Evolutionary conservation across 2,797 vertebrate species (phyloP), one percentile per base, ranked within the genome.

Genomic region (Notoglanidium macrostoma): DNA sequence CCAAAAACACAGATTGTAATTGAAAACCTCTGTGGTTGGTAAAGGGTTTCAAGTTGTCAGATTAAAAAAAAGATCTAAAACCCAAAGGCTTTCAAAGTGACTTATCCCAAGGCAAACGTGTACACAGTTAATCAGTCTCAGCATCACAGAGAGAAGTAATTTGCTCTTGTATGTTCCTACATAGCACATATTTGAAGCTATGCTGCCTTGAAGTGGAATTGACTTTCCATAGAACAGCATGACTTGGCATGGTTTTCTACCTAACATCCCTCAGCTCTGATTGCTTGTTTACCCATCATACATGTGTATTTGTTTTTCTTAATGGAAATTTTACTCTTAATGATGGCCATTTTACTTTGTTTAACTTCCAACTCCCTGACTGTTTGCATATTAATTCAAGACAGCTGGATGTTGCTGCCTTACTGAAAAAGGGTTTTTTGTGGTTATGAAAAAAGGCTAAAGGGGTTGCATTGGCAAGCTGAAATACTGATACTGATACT

Each of bases 311-410:
- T 87, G 78, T 86, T 91, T 87, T 79, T 49, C 44, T 87, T 85
- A 88, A 92, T 90, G 84, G 77, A 78, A 82, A 84, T 89, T 89
- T 88, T 87, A 88, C 85, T 76, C 68, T 84, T 85, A 89, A 86
- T 26, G 68, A 70, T 67, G 73, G 82, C 80, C n/a, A 72, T 57
- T 88, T 86, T 74, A 74, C 40, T 84, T 87, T 87, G 87, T 84
- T 84, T 78, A 83, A 85, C 61, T 46, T 79, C 61, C 67, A 54
- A 77, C 84, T 87, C 77, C 68, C 70, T 83, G 83, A 76, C 46
- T 57, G 74, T 55, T 87, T 83, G 40, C 68, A 89, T 90, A 70
- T 89, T 83, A 49, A 40, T 82, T 59, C 78, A 85, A 21, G 26
- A 88, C 26, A 21, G 26, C 44, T 49, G 46, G 55, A 32, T 85